Conservation (phyloP, 2,113 vertebrate genomes). For the Dendropsophus ebraccatus region DNA sequence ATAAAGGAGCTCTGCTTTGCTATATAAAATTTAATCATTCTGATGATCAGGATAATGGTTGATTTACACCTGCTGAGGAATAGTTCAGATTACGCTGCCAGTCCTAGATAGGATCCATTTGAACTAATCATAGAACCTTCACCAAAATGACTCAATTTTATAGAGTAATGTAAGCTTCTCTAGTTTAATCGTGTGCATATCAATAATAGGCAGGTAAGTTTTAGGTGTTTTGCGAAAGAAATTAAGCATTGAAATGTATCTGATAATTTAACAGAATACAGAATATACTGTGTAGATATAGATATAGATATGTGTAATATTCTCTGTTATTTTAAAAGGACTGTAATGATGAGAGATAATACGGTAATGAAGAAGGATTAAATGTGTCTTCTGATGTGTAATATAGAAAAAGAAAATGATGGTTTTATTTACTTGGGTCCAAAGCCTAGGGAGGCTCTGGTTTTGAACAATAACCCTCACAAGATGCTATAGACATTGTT, state of each 20-base stretch:
- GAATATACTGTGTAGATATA: background rate
- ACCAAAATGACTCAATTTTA: conserved; percentile 13
- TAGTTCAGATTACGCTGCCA: conserved; percentile 28
- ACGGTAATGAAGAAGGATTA: no score
- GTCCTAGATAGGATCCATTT: conserved; percentile 7
- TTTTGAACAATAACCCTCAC: no score
- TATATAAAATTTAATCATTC: conserved; percentile 32
- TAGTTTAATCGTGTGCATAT: conserved; percentile 31
- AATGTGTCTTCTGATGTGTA: no score
- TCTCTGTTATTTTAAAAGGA: no score
- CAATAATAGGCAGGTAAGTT: conserved; percentile 1
- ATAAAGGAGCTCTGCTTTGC: conserved; percentile 2
- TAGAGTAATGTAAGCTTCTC: conserved; percentile 16
- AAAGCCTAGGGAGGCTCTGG: no score
- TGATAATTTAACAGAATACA: background rate
- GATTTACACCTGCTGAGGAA: conserved; percentile 48
- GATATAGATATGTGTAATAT: no score
- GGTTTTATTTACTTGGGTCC: no score
- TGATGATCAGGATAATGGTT: conserved; percentile 26
- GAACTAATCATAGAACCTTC: conserved; percentile 21
- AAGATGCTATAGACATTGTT: no score
- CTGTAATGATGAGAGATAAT: no score
- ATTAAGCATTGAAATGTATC: background rate
- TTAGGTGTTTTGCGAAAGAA: no score
- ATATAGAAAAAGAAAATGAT: no score